Evolutionary conservation across 2,113 vertebrate genomes (phyloP), one percentile per base, ranked within the genome.

Genomic region (Thermophis baileyi): DNA sequence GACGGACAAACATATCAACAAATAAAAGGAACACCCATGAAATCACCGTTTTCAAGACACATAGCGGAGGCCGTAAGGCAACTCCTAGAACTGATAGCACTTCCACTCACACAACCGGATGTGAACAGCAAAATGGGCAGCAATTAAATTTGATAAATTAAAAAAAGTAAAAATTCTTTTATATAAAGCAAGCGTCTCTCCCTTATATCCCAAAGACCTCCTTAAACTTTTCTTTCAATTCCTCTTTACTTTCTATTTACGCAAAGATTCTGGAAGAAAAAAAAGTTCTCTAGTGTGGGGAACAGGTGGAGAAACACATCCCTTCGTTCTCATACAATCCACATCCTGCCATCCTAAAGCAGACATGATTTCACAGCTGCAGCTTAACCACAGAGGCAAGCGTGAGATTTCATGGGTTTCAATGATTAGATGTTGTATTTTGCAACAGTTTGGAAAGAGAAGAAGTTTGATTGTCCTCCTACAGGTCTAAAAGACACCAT

Each of bases 381-480:
- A 30, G 89, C 53, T 20, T 35, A 51, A 87, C 0, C 10, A 90
- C 46, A 91, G 88, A 51, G 30, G 5, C 1, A 25, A 1, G 0
- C 40, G 22, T 1, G 14, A 18, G 30, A 0, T 87, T 92, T 94
- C 89, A 16, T 63, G 47, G 90, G 51, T 8, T 93, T 7, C 18
- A 4, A 55, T 91, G 6, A 54, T 60, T 18, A 89, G 18, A 25
- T 7, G 40, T 0, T 89, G 87, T 74, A 22, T 93, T 85, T 1
- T 74, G 8, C 3, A 63, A 20, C 20, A 2, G 7, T 85, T 92
- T 74, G 93, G 51, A 91, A 60, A 44, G 11, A n/a, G 22, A 3
- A 9, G 22, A 57, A 0, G 0, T 40, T 7, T n/a, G 74, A 74
- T 40, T n/a, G 2, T 50, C 74, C 0, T 89, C 9, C n/a, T 44